Base-by-base conservation (phyloP, 23 tunicate genomes). In the Halocynthia aurantium region DNA sequence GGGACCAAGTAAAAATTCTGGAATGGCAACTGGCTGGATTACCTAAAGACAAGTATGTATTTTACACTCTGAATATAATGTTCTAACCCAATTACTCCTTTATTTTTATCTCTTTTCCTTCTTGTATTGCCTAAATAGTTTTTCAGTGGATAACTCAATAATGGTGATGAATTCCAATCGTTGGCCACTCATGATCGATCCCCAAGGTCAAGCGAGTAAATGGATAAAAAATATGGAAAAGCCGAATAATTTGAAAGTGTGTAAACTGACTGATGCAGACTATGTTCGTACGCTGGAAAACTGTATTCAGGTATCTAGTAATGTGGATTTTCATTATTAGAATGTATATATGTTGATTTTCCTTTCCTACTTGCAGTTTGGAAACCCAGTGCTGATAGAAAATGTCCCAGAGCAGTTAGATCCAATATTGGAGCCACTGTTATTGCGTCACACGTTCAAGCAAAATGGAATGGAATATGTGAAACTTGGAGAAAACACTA, bases 1-100 rank as follows among this genome's bases (percentile, higher is more conserved):
- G 98, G 9, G 98, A 93, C 61, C 98, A 89, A 8, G 98, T 93
- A 5, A 87, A 83, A 55, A 85, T 93, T 10, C 73, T 88, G 71
- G 93, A 93, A 22, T 93, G 98, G 98, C 93, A 93, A 60, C 73
- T 93, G 62, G 96, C 89, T n/a, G 96, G 96, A 50, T 76, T 89
- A 6, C 96, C 96, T 8, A 89, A 89, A 76, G 96, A 89, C 77
- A 83, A 84, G 96, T 89, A 70, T 62, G 78, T 74, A 6, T 10
- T 58, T 4, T 13, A 58, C 63, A 58, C 15, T 13, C 15, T 58
- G n/a, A 58, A 58, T 13, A 13, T 58, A 13, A n/a, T 58, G 63
- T 58, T 58, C 63, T 1, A 58, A n/a, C 4, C 63, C n/a, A 58
- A 58, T 58, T 58, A 58, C 63, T 13, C 4, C n/a, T 13, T 13